Conservation (phyloP, 2,888 invertebrate species). For the Lithophane leautieri region DNA sequence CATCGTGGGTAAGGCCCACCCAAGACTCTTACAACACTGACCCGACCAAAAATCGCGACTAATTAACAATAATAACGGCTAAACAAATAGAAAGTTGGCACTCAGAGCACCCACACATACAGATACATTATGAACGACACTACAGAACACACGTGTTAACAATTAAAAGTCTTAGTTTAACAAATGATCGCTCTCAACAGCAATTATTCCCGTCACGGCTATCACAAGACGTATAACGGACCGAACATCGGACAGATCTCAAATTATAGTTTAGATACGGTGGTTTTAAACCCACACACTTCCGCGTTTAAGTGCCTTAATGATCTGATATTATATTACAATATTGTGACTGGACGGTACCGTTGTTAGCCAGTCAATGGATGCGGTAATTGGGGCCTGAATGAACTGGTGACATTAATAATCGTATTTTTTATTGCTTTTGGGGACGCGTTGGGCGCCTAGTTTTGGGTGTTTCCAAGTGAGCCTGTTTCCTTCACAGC, state of each 20-base stretch:
- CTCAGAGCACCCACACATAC: slow-evolving; percentile 74
- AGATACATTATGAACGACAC: slow-evolving; percentile 72
- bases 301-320: slow-evolving; percentile 87
- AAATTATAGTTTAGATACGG: slow-evolving; percentile 90
- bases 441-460: slow-evolving; percentile 12
- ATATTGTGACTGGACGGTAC: slow-evolving; percentile 82
- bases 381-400: slow-evolving; percentile 79
- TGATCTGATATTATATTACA: slow-evolving; percentile 88
- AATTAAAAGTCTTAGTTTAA: slow-evolving; percentile 86
- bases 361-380: slow-evolving; percentile 82
- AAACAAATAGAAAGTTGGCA: slow-evolving; percentile 79
- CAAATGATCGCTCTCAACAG: slow-evolving; percentile 83
- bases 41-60: slow-evolving; percentile 56
- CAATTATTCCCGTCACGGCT: slow-evolving; percentile 87
- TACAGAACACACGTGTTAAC: slow-evolving; percentile 86
- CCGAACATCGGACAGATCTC: slow-evolving; percentile 82
- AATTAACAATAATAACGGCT: slow-evolving; percentile 62
- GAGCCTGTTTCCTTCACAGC: background rate
- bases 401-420: slow-evolving; percentile 80
- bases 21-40: slow-evolving; percentile 41
- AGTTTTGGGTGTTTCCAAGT: slow-evolving; percentile 7
- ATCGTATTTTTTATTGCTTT: slow-evolving; percentile 64
- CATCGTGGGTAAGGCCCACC: slow-evolving; percentile 52
- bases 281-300: slow-evolving; percentile 90
- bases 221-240: slow-evolving; percentile 83